Evolutionary conservation across 2,797 vertebrate species (phyloP), one percentile per base, ranked within the genome.

Genomic region (Betta splendens): DNA sequence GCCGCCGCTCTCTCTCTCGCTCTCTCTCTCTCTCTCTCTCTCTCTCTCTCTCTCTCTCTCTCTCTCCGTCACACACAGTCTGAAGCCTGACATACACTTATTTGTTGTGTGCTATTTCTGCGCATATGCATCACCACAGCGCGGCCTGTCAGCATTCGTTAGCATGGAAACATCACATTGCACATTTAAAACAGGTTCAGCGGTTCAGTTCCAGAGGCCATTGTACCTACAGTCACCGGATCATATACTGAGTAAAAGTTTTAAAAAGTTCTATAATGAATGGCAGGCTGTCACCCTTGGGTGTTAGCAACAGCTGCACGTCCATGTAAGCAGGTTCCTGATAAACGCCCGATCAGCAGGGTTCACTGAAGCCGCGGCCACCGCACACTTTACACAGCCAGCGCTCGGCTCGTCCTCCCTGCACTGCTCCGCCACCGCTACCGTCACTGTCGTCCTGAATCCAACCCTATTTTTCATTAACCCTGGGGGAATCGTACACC

Each of bases 381-480:
- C n/a, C n/a, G n/a, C n/a, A n/a, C n/a, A n/a, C n/a, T n/a, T n/a
- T n/a, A n/a, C n/a, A n/a, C n/a, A n/a, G n/a, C n/a, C n/a, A n/a
- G n/a, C n/a, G n/a, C n/a, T n/a, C n/a, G n/a, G n/a, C n/a, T n/a
- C n/a, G n/a, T n/a, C n/a, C n/a, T n/a, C n/a, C n/a, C n/a, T n/a
- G n/a, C n/a, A n/a, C n/a, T n/a, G 50, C 20, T 53, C 28, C 62
- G 51, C 28, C 32, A 23, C 69, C n/a, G 5, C 45, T 3, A 1
- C 39, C 63, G 51, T 59, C 3, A 1, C 35, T 63, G 51, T 59
- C 80, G 50, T 47, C 72, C 49, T 52, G 52, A 72, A 78, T 72
- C 56, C 73, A 57, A 46, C 75, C 79, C 49, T 35, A 64, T 75
- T 72, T 69, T 71, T 70, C 74, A 77, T 71, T 70, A 67, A 78